phyloP scores from a whole-genome alignment of 2,797 vertebrate species.

The Oryzias dopingdopingensis region DNA sequence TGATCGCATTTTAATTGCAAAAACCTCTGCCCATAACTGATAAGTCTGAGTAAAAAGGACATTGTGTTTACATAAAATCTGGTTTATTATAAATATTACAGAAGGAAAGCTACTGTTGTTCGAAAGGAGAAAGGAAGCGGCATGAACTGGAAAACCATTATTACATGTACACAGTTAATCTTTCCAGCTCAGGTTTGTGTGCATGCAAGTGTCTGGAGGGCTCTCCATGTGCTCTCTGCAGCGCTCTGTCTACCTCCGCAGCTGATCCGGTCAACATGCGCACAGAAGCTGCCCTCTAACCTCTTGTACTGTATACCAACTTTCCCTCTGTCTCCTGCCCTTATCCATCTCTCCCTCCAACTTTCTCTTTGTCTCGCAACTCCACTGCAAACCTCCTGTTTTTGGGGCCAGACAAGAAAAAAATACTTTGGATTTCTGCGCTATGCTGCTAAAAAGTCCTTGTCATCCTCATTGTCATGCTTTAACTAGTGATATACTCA shows the following conservation, averaged over 20 bases:
- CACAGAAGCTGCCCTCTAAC: conserved; percentile 31
- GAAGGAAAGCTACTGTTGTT: no score
- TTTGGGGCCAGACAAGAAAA: conserved; percentile 46
- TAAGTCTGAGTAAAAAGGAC: no score
- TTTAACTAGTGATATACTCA: conserved; percentile 46
- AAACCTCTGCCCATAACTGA: no score
- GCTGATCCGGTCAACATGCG: conserved; percentile 33
- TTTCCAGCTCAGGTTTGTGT: conserved; percentile 15
- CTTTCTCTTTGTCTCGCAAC: conserved; percentile 37
- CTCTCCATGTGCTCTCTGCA: conserved; percentile 52
- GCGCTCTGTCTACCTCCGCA: conserved; percentile 56
- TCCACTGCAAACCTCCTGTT: conserved; percentile 62
- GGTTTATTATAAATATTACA: no score
- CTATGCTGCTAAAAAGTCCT: conserved; percentile 22
- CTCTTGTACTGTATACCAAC: conserved; percentile 39
- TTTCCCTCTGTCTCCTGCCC: conserved; percentile 29
- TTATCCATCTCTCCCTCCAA: conserved; percentile 20
- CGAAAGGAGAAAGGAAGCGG: background rate
- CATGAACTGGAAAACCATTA: background rate
- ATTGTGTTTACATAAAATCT: no score
- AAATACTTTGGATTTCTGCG: conserved; percentile 36
- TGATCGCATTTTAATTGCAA: no score
- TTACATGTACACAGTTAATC: conserved; percentile 27
- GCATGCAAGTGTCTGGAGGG: conserved; percentile 29
- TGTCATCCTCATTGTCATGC: conserved; percentile 20